Base-by-base conservation (phyloP, 1,140 invertebrate genomes). In the Penaeus chinensis region DNA sequence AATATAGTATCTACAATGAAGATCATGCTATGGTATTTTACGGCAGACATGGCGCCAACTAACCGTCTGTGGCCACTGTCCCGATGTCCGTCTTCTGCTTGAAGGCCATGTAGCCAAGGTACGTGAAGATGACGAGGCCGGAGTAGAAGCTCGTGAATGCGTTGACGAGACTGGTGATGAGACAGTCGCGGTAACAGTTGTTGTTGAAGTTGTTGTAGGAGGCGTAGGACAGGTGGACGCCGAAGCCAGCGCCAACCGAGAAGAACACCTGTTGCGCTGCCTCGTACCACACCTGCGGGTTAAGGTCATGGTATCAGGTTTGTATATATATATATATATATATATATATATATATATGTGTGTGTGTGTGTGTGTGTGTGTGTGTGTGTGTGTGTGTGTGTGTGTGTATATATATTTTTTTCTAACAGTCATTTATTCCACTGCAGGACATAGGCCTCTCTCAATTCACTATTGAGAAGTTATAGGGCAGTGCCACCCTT, bases 71-170 rank as follows among this genome's bases (percentile, higher is more conserved):
- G 8, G 98, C 98, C 4, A 99, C 98, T 11, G 95, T 93, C 4
- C 95, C 94, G 82, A 99, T 97, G 0, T 95, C 95, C 82, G 97
- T 94, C 13, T 96, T 95, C 77, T 97, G 95, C 91, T 95, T 95
- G 62, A 95, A 93, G 16, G 96, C 95, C 94, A 98, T 97, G 92
- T 98, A 99, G 2, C 98, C 98, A 19, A 99, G 93, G 81, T 98
- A 97, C 0, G 97, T 97, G 93, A 99, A 99, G 32, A 99, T 97
- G 7, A 98, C 97, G 91, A 98, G 96, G 0, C 97, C 98, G 24
- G 97, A 96, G 93, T 97, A 97, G 86, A 99, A 95, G 92, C 96
- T 98, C 0, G 97, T 98, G 32, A 95, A 95, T 90, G 96, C 95
- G 92, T 98, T 98, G 3, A 98, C 94, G 16, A 91, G 91, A 3